Base-by-base conservation (phyloP, 64 coral and sea anemone species). In the Pocillopora damicornis region DNA sequence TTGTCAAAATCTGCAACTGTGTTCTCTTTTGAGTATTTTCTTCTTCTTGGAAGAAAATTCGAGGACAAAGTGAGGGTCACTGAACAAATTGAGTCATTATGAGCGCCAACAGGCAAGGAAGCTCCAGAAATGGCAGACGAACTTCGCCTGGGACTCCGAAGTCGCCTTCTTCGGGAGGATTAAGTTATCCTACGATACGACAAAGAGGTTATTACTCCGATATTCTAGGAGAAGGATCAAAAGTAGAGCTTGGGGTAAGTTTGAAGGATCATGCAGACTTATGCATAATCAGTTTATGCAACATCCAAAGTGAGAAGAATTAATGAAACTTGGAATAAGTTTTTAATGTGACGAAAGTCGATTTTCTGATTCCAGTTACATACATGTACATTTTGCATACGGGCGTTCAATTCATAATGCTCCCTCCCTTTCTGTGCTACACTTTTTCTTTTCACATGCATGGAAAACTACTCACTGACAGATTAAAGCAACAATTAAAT, bases 131-230 rank as follows among this genome's bases (percentile, higher is more conserved):
- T 73, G 81, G 81, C 63, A 85, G 81, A 85, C 81, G 68, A 18
- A 85, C 81, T 25, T 72, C 81, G 42, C 57, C 81, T 5, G 81
- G 81, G 12, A 85, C 93, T 89, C 94, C 94, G 22, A 91, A 91
- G 75, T 96, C 94, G 15, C 91, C 94, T 58, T 62, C 75, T 22
- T 92, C 88, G 5, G 91, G 82, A n/a, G 94, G 94, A 22, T 79
- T 90, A 15, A 93, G 66, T 90, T 96, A 96, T 77, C 94, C 94
- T 35, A 87, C 80, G 30, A 90, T 96, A 73, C 92, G 89, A 78
- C 97, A 99, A 37, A 92, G 97, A 60, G 97, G 97, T 35, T 99
- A 95, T 86, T 99, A 99, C 65, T 99, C 97, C 11, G 97, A 99
- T 92, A 99, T 99, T 26, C 76, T 99, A 23, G 88, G 76, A 78